Conservation (phyloP, 1,140 invertebrate genomes). For the Cylas formicarius region DNA sequence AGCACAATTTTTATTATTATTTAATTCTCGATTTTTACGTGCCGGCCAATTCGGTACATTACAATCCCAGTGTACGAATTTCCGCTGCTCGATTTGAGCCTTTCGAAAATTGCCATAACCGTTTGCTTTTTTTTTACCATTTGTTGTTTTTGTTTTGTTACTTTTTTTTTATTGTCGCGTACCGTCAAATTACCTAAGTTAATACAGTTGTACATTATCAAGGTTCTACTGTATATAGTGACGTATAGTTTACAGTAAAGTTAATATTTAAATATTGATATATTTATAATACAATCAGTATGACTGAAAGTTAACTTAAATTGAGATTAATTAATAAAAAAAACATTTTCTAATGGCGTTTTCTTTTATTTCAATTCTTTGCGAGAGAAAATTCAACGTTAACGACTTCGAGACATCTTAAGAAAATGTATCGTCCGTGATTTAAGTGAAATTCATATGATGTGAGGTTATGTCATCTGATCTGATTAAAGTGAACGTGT, state of each 20-base stretch:
- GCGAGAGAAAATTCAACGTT: too few relatives aligned
- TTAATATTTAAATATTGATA: slow-evolving; percentile 39
- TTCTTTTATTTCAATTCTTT: slow-evolving; percentile 14
- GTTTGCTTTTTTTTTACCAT: slow-evolving; percentile 12
- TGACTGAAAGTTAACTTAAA: slow-evolving; percentile 39
- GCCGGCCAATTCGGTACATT: too few relatives aligned
- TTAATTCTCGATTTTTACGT: too few relatives aligned
- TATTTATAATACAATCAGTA: slow-evolving; percentile 41
- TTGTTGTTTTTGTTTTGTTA: slow-evolving; percentile 30
- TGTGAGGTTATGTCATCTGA: too few relatives aligned
- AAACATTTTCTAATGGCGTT: slow-evolving; percentile 33
- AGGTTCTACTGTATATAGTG: slow-evolving; percentile 35
- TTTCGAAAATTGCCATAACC: slow-evolving; percentile 22
- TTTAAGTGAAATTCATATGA: too few relatives aligned
- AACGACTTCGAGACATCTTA: too few relatives aligned
- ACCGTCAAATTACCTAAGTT: slow-evolving; percentile 29
- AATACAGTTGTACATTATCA: slow-evolving; percentile 30
- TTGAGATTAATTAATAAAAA: slow-evolving; percentile 33
- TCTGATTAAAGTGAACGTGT: too few relatives aligned
- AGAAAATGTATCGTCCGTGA: too few relatives aligned
- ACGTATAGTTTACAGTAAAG: slow-evolving; percentile 27
- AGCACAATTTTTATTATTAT: too few relatives aligned
- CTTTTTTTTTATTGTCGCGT: slow-evolving; percentile 25
- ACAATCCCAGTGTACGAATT: too few relatives aligned
- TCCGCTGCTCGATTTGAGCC: too few relatives aligned